Conservation (phyloP, 2,888 invertebrate species). For the Pterobdella sp. region DNA sequence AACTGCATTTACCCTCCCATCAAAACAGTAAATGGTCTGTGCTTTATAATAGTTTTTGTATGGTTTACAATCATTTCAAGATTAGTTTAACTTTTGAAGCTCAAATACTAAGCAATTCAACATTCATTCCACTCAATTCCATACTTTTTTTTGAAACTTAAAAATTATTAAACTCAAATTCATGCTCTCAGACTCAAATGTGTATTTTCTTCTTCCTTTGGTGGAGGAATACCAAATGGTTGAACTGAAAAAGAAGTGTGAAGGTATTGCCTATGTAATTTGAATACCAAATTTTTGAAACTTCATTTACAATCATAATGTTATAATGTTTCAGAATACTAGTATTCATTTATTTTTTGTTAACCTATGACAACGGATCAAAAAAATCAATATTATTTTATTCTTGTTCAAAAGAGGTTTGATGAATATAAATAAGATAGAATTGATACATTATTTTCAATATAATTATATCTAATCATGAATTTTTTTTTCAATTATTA, state of each 20-base stretch:
- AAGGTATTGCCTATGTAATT: too few species aligned
- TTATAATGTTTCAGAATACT: too few species aligned
- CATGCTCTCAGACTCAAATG: conserved; percentile 45
- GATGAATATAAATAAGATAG: not conserved
- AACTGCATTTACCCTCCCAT: conserved; percentile 52
- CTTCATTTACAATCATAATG: too few species aligned
- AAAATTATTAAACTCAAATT: not conserved
- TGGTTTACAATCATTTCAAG: not conserved
- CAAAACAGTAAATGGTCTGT: conserved; percentile 46
- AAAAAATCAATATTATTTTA: not conserved
- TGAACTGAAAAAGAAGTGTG: conserved; percentile 49
- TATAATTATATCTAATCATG: not conserved
- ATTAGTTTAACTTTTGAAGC: too few species aligned
- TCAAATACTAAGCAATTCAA: not conserved
- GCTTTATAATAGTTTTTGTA: not conserved
- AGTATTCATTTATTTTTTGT: too few species aligned
- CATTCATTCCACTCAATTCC: not conserved
- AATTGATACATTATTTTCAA: not conserved
- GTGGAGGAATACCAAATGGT: conserved; percentile 51
- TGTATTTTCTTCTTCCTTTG: conserved; percentile 48
- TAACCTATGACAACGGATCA: too few species aligned
- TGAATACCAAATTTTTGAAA: too few species aligned
- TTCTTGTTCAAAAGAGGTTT: not conserved
- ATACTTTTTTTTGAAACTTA: not conserved
- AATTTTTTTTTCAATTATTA: not conserved